A percentile compares a stretch with the other conserved stretches of the same genome.
phyloP scores from a whole-genome alignment of 1,140 invertebrate species.

The Caenorhabditis latens region DNA sequence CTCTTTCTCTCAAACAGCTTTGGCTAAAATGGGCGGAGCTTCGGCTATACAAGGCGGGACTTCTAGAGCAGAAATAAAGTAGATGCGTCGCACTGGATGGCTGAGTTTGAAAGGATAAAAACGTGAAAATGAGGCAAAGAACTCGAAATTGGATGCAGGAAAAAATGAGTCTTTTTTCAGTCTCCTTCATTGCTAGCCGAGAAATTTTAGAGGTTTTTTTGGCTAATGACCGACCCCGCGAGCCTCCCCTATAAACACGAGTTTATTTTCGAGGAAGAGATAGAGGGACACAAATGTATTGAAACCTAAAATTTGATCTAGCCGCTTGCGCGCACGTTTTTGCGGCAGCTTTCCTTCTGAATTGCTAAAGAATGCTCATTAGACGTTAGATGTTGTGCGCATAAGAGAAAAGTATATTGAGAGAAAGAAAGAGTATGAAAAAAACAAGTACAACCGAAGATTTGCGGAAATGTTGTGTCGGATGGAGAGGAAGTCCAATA shows the following conservation, averaged over 20 bases:
- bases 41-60: constrained; percentile 22
- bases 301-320: constrained; percentile 55
- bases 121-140: constrained; percentile 25
- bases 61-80: neutral
- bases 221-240: constrained; percentile 27
- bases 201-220: neutral
- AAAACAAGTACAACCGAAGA: constrained; percentile 16
- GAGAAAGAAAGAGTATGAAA: neutral
- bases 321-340: neutral
- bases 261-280: neutral
- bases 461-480: constrained; percentile 9
- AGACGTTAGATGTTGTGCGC: neutral
- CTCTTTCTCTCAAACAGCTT: neutral
- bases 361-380: constrained; percentile 43
- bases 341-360: neutral
- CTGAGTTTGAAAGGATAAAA: constrained; percentile 54
- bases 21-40: neutral
- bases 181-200: constrained; percentile 18
- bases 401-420: neutral
- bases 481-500: neutral
- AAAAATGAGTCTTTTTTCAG: constrained; percentile 5
- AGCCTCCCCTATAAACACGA: constrained; percentile 15
- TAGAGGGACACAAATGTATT: neutral
- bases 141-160: constrained; percentile 41
- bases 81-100: constrained; percentile 13